Evolutionary conservation across 1,140 invertebrate species (phyloP).

Genomic region (Physella acuta): DNA sequence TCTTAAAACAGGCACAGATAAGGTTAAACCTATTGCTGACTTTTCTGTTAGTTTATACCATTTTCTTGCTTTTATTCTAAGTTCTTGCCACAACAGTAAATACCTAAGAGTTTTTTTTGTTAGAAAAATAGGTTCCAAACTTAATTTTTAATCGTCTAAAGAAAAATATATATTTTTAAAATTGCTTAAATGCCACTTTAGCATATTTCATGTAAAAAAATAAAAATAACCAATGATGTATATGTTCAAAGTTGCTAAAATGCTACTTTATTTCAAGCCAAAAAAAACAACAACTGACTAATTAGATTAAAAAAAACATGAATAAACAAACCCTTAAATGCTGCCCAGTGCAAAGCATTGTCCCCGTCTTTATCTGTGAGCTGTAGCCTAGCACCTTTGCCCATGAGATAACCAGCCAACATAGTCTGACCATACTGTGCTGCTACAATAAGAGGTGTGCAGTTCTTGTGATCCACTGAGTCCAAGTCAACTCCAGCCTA

Average conservation of each 20-base stretch:
- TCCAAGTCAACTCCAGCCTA: conserved; percentile 84
- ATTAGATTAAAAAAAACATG: background rate
- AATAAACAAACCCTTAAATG: conserved; percentile 80
- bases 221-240: background rate
- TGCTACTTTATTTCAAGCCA: too few species aligned
- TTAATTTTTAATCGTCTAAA: too few species aligned
- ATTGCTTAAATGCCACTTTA: background rate
- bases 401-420: conserved; percentile 83
- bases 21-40: too few species aligned
- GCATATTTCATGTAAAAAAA: background rate
- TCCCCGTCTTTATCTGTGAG: conserved; percentile 89
- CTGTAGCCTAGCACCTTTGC: conserved; percentile 81
- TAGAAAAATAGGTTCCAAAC: too few species aligned
- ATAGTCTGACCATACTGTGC: conserved; percentile 90
- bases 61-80: too few species aligned
- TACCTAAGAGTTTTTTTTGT: too few species aligned
- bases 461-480: conserved; percentile 84
- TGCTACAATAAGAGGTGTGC: conserved; percentile 87
- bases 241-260: too few species aligned
- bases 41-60: too few species aligned
- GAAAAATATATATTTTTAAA: too few species aligned
- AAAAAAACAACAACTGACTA: background rate
- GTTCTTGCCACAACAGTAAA: too few species aligned
- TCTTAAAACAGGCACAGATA: too few species aligned
- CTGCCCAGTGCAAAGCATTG: conserved; percentile 89